Base-by-base conservation (phyloP, 1,140 invertebrate genomes). In the Philopotamus ludificatus region DNA sequence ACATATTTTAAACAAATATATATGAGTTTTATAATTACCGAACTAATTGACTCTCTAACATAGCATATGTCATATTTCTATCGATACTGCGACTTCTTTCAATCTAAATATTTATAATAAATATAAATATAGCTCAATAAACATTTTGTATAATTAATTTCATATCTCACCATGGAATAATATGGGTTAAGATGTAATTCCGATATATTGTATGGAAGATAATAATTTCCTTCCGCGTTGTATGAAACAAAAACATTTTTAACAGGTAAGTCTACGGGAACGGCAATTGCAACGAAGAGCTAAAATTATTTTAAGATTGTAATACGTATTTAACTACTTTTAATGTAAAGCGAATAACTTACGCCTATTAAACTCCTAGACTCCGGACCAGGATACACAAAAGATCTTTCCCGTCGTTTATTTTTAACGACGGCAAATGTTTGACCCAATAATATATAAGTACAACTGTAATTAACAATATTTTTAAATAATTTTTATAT, bases 141-240 rank as follows among this genome's bases (percentile, higher is more conserved):
- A 16, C 44, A 20, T 16, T 47, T 47, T 15, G n/a, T n/a, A n/a
- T n/a, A n/a, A n/a, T n/a, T n/a, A 51, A 21, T 3, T 20, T 51
- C 9, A 22, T 51, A 21, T 3, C 22, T 66, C 64, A 70, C 68
- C 7, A 65, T 64, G 23, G 65, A 42, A 18, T 64, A 58, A 22
- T 66, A 61, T 16, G 54, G 21, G 60, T 66, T 66, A 50, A 78
- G 77, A 42, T 79, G 77, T 2, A 79, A 72, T 51, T 81, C 73
- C 1, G 77, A 77, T 25, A 77, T 76, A 47, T 80, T 80, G 2
- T 70, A 75, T 12, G 78, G 64, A 8, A 88, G 73, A 34, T 71
- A 74, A 76, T 90, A 90, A 73, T 85, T 88, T 0, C 86, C 85
- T 72, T 91, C 89, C 72, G 90, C 88, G 73, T 90, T 89, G 68